phyloP scores from a whole-genome alignment of 2,888 invertebrate genomes.

The Aporophyla nigra region DNA sequence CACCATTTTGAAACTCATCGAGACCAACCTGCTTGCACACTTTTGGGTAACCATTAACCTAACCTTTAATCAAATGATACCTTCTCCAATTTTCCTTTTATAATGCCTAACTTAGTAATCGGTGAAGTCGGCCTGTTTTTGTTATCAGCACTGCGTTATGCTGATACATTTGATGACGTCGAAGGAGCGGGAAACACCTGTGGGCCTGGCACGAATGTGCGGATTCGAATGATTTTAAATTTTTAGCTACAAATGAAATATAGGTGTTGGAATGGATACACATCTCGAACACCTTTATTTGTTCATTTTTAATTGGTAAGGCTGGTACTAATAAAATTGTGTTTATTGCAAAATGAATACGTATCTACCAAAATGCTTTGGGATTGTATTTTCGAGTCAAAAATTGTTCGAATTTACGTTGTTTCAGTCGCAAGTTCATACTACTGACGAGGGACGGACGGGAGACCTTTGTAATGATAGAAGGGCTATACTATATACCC shows the following conservation, averaged over 20 bases:
- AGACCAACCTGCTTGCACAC: constrained; percentile 85
- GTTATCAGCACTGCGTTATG: neutral
- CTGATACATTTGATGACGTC: neutral
- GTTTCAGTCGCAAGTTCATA: too few species aligned
- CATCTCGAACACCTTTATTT: too few species aligned
- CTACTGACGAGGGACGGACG: neutral
- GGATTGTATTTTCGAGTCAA: neutral
- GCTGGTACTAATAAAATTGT: too few species aligned
- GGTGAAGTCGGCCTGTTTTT: neutral
- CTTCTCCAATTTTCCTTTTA: neutral
- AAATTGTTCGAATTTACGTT: neutral
- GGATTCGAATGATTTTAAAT: neutral
- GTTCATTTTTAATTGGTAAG: too few species aligned
- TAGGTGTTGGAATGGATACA: too few species aligned
- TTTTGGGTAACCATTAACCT: constrained; percentile 81
- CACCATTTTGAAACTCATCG: constrained; percentile 77
- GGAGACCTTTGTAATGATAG: neutral
- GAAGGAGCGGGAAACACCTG: neutral
- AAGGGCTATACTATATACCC: neutral
- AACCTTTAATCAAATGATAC: constrained; percentile 8
- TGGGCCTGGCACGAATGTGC: neutral
- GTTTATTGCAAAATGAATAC: neutral
- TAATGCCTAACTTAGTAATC: neutral
- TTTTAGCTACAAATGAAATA: too few species aligned
- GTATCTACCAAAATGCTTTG: neutral